These are phyloP conservation scores for Clytia hemisphaerica DNA, from an alignment of 30 jellyfish, hydroid and myxozoan genomes.

Conservation along the genomic window DNA sequence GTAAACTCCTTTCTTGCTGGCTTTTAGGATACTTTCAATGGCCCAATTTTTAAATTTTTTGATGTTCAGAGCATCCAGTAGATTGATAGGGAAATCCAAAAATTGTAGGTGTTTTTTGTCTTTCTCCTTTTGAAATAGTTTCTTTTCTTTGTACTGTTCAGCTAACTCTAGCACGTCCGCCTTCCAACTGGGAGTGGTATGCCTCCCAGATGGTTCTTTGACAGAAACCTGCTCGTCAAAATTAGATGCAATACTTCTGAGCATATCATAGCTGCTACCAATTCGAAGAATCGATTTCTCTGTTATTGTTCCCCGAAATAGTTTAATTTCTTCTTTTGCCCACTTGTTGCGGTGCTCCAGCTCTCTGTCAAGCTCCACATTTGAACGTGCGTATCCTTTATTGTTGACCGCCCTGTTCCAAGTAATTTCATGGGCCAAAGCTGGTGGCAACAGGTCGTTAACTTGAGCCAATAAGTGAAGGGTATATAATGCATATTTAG, in stretches of 20 bases:
- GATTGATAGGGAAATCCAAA: background rate
- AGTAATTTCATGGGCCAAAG: background rate
- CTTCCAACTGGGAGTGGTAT: background rate
- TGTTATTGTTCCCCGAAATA: conserved; percentile 3
- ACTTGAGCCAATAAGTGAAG: conserved; percentile 6
- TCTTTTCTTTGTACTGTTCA: background rate
- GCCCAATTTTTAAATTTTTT: background rate
- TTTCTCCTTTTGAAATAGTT: background rate
- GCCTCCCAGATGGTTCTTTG: conserved; percentile 2
- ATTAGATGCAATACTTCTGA: too few species aligned
- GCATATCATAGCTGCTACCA: too few species aligned
- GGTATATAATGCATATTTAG: conserved; percentile 8
- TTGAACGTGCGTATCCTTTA: too few species aligned
- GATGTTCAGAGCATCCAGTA: background rate
- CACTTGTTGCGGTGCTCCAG: too few species aligned
- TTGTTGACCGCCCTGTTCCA: background rate
- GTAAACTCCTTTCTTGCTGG: too few species aligned
- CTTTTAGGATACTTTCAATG: background rate
- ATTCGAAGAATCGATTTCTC: background rate
- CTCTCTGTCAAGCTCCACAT: too few species aligned
- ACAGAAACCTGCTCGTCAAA: too few species aligned
- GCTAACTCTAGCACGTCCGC: conserved; percentile 10
- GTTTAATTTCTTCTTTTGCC: conserved; percentile 1
- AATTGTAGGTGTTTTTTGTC: background rate
- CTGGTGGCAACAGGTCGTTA: background rate